These are phyloP conservation scores for Glomeris marginata DNA, from an alignment of 2,888 invertebrate genomes.

Conservation along the genomic window DNA sequence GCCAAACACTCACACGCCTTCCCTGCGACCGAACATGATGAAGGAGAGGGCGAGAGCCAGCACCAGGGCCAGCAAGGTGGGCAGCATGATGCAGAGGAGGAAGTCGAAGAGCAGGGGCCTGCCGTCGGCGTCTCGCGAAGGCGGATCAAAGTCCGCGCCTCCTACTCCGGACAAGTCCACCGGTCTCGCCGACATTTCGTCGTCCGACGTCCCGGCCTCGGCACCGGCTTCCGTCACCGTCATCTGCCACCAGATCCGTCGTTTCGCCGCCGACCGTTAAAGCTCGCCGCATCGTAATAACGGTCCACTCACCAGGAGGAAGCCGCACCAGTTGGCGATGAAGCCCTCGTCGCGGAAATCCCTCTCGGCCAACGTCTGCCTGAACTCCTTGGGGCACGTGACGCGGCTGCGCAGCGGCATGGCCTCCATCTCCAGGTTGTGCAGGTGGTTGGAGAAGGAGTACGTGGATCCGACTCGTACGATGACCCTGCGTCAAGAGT, in stretches of 20 bases:
- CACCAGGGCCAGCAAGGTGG: slow-evolving; percentile 5
- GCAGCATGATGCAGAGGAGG: slow-evolving; percentile 10
- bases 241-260: too few relatives aligned
- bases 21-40: slow-evolving; percentile 22
- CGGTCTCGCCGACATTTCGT: too few relatives aligned
- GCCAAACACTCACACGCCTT: slow-evolving; percentile 50
- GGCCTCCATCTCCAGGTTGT: slow-evolving; percentile 41
- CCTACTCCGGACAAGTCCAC: background rate
- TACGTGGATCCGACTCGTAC: slow-evolving; percentile 61
- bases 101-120: slow-evolving; percentile 11
- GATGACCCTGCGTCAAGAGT: slow-evolving; percentile 45
- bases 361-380: slow-evolving; percentile 68
- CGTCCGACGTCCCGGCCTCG: too few relatives aligned
- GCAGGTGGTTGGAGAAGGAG: slow-evolving; percentile 53
- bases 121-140: background rate
- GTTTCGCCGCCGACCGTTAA: too few relatives aligned
- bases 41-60: slow-evolving; percentile 7
- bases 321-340: slow-evolving; percentile 76
- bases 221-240: too few relatives aligned
- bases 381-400: slow-evolving; percentile 65
- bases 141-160: slow-evolving; percentile 12
- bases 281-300: too few relatives aligned
- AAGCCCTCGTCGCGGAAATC: slow-evolving; percentile 63
- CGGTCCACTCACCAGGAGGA: slow-evolving; percentile 49
- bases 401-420: slow-evolving; percentile 59